These are phyloP conservation scores for Cassiopea andromeda DNA, from an alignment of 30 jellyfish, hydroid and myxozoan genomes.

Conservation along the genomic window DNA sequence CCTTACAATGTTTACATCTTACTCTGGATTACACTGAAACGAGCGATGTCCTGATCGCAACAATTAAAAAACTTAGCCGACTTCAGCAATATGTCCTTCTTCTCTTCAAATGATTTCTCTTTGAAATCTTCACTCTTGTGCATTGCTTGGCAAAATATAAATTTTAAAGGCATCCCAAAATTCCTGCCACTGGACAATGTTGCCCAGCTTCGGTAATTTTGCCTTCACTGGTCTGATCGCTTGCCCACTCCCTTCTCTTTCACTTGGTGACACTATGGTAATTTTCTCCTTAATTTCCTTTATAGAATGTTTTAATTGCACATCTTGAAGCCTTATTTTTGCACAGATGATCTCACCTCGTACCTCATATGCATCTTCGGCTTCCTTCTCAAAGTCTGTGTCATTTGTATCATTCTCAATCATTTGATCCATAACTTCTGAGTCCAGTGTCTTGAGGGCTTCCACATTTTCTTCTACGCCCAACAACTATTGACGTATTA, in stretches of 20 bases:
- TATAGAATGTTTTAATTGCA: background rate
- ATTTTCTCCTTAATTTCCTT: background rate
- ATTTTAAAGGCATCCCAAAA: background rate
- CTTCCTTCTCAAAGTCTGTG: background rate
- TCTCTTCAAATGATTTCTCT: no score
- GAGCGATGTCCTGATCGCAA: no score
- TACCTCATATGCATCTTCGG: background rate
- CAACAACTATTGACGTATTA: background rate
- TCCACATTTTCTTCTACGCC: background rate
- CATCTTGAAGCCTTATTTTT: background rate
- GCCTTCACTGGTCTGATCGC: background rate
- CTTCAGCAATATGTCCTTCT: no score
- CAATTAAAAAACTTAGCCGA: no score
- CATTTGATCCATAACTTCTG: background rate
- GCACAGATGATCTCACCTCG: background rate
- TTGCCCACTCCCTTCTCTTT: background rate
- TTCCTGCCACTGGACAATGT: background rate
- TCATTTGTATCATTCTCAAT: background rate
- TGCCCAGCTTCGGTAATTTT: background rate
- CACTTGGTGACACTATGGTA: background rate
- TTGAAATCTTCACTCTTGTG: no score
- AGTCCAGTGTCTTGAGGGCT: background rate
- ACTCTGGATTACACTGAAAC: no score
- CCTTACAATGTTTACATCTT: no score
- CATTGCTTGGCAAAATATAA: no score